These are phyloP conservation scores for Gobius niger DNA, from an alignment of 2,113 vertebrate genomes.

Conservation along the genomic window DNA sequence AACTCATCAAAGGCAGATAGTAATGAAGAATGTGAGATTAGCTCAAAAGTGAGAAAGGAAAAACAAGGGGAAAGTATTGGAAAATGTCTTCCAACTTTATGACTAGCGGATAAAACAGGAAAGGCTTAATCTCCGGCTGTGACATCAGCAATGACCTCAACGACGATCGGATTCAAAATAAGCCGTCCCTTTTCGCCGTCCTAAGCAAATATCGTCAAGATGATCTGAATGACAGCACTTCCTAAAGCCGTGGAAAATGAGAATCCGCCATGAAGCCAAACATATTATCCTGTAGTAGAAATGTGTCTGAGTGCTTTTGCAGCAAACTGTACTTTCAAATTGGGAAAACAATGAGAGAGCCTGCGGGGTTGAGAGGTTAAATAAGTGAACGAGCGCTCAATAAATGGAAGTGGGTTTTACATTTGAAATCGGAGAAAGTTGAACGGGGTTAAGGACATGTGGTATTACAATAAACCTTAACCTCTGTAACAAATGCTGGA, in stretches of 20 bases:
- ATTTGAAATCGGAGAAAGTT: slow-evolving; percentile 5
- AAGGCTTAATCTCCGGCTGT: slow-evolving; percentile 11
- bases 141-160: slow-evolving; percentile 15
- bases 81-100: slow-evolving; percentile 24
- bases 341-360: not conserved
- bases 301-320: slow-evolving; percentile 3
- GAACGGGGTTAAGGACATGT: slow-evolving; percentile 3
- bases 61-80: slow-evolving; percentile 18
- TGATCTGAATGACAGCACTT: slow-evolving; percentile 6
- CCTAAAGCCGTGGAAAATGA: slow-evolving; percentile 5
- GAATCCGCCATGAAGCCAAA: slow-evolving; percentile 4
- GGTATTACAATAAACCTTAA: slow-evolving; percentile 7
- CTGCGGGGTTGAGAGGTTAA: not conserved
- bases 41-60: slow-evolving; percentile 32
- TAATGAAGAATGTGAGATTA: slow-evolving; percentile 41
- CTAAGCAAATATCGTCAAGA: slow-evolving; percentile 7
- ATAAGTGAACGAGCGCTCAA: not conserved
- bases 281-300: not conserved
- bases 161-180: not conserved
- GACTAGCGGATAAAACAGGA: slow-evolving; percentile 22
- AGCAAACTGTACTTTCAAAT: not conserved
- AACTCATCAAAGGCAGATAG: slow-evolving; percentile 46
- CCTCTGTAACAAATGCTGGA: slow-evolving; percentile 8
- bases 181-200: slow-evolving; percentile 1
- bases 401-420: slow-evolving; percentile 4